phyloP scores from a whole-genome alignment of 2,888 invertebrate species.

The Luperina nickerlii region DNA sequence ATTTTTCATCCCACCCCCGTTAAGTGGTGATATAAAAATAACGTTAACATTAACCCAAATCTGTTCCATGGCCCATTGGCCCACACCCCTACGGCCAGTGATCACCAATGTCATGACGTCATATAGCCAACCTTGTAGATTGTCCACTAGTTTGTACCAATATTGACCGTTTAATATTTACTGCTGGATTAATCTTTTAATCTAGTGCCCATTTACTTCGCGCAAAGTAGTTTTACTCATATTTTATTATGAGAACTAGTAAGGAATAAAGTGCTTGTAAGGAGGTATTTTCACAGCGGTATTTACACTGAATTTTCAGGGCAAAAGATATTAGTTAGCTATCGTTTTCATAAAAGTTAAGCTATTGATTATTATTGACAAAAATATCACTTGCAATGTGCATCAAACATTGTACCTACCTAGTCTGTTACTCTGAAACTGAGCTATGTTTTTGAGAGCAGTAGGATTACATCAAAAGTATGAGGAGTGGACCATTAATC shows the following conservation, averaged over 20 bases:
- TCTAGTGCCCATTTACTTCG: constrained; percentile 10
- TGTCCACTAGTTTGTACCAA: constrained; percentile 34
- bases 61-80: constrained; percentile 50
- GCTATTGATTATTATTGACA: neutral
- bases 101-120: constrained; percentile 64
- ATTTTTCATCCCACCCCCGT: constrained; percentile 47
- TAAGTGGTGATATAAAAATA: constrained; percentile 58
- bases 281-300: neutral
- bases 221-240: constrained; percentile 26
- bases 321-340: neutral
- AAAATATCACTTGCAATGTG: neutral
- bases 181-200: constrained; percentile 44
- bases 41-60: constrained; percentile 63
- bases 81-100: constrained; percentile 60
- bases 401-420: neutral
- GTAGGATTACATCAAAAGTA: neutral
- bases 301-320: neutral
- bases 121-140: constrained; percentile 48
- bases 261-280: neutral
- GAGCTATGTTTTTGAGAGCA: neutral
- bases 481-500: too few relatives aligned
- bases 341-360: neutral
- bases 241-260: constrained; percentile 4
- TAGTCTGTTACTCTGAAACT: neutral
- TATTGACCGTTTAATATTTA: constrained; percentile 50